Percentiles rank a stretch among this genome's conserved stretches.
Evolutionary conservation across 2,113 vertebrate genomes (phyloP).

Genomic region (Melanerpes aurifrons): DNA sequence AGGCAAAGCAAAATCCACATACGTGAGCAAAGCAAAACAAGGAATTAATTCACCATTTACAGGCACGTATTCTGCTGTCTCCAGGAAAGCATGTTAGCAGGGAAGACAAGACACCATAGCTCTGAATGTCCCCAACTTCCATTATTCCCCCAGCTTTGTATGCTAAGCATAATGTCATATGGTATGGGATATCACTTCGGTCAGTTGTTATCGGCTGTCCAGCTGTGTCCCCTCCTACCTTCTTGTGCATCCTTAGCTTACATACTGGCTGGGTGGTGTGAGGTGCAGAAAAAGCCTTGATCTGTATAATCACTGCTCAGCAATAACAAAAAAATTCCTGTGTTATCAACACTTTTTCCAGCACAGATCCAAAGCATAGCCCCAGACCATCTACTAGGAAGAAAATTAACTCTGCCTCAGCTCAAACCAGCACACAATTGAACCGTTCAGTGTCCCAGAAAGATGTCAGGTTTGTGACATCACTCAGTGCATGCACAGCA

Average conservation of each 20-base stretch:
- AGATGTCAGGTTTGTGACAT: rapidly evolving
- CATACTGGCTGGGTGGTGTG: not conserved
- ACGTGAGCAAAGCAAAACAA: not conserved
- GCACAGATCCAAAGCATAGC: not conserved
- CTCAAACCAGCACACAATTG: not conserved
- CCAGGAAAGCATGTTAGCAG: not conserved
- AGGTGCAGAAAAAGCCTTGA: not conserved
- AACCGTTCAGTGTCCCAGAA: not conserved
- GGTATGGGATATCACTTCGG: not conserved
- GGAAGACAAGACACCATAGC: not conserved
- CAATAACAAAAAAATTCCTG: not conserved
- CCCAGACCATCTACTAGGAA: not conserved
- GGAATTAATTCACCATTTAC: not conserved
- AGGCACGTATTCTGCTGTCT: not conserved
- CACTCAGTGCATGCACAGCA: rapidly evolving
- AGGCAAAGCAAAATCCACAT: not conserved
- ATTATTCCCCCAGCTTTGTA: too few relatives aligned
- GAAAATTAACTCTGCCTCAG: not conserved
- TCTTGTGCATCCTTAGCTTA: not conserved
- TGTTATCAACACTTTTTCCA: not conserved
- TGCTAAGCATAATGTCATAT: too few relatives aligned
- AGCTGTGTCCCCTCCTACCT: not conserved
- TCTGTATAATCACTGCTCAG: not conserved
- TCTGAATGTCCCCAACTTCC: not conserved
- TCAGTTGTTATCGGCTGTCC: not conserved